Evolutionary conservation across 2,888 invertebrate species (phyloP).

Genomic region (Trichogramma evanescens): DNA sequence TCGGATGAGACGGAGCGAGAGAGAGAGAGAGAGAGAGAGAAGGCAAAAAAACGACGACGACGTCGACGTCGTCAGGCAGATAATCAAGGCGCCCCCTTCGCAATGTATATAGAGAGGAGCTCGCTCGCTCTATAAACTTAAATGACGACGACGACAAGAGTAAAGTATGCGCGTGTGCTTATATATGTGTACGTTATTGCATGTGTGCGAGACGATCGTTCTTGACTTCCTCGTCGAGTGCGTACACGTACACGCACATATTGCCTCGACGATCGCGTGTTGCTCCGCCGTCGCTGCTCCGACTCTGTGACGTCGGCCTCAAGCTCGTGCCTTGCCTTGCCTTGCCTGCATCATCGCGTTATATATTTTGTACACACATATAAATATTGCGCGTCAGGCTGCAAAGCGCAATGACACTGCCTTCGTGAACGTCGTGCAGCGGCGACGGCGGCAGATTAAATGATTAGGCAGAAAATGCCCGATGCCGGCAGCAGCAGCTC

Average conservation of each 20-base stretch:
- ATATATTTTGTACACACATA: slow-evolving; percentile 13
- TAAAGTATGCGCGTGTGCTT: too few relatives aligned
- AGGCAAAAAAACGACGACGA: too few relatives aligned
- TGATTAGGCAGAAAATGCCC: slow-evolving; percentile 26
- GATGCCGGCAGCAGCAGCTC: background rate
- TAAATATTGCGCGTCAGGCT: background rate
- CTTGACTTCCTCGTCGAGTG: slow-evolving; percentile 12
- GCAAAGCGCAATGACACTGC: slow-evolving; percentile 29
- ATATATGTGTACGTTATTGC: too few relatives aligned
- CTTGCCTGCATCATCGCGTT: slow-evolving; percentile 19
- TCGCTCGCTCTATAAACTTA: too few relatives aligned
- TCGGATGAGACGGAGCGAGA: slow-evolving; percentile 3
- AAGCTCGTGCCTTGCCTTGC: slow-evolving; percentile 29
- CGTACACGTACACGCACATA: background rate
- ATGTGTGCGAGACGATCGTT: too few relatives aligned
- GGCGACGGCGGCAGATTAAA: slow-evolving; percentile 24
- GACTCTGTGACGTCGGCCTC: slow-evolving; percentile 30
- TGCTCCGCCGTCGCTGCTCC: background rate
- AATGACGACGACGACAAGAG: too few relatives aligned
- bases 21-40: slow-evolving; percentile 15
- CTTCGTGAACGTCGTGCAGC: slow-evolving; percentile 16
- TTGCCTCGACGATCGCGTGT: background rate
- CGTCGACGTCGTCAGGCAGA: slow-evolving; percentile 2
- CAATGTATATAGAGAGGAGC: slow-evolving; percentile 16
- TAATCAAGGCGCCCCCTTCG: slow-evolving; percentile 31